phyloP scores from a whole-genome alignment of 2,888 invertebrate species.

The Chymomyza caudatula region DNA sequence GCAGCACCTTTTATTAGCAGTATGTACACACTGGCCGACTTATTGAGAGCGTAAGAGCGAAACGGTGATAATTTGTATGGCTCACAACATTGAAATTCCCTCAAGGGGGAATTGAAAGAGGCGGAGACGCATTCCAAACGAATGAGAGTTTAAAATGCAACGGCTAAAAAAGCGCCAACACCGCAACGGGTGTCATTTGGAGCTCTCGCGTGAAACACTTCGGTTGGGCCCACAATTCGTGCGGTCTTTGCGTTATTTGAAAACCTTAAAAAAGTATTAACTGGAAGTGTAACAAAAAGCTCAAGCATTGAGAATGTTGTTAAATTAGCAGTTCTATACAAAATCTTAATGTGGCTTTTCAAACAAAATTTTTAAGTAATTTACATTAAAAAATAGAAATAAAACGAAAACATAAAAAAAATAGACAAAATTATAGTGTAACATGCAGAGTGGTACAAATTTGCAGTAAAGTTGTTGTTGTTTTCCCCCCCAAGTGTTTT shows the following conservation, averaged over 20 bases:
- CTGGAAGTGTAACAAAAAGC: conserved; percentile 12
- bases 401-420: conserved; percentile 12
- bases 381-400: conserved; percentile 4
- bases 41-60: neutral
- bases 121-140: conserved; percentile 10
- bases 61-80: too few species aligned
- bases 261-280: conserved; percentile 30
- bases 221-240: neutral
- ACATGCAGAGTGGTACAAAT: neutral
- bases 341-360: conserved; percentile 32
- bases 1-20: neutral
- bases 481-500: neutral
- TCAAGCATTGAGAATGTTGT: conserved; percentile 45
- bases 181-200: conserved; percentile 46
- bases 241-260: conserved; percentile 46
- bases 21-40: neutral
- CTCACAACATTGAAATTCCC: neutral
- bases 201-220: conserved; percentile 40
- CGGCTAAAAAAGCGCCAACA: conserved; percentile 48
- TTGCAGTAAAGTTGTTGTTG: neutral
- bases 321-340: conserved; percentile 12
- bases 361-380: conserved; percentile 39
- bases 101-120: neutral
- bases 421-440: conserved; percentile 1
- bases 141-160: conserved; percentile 48